phyloP scores from a whole-genome alignment of 2,888 invertebrate genomes.

The Dendrolimus houi region DNA sequence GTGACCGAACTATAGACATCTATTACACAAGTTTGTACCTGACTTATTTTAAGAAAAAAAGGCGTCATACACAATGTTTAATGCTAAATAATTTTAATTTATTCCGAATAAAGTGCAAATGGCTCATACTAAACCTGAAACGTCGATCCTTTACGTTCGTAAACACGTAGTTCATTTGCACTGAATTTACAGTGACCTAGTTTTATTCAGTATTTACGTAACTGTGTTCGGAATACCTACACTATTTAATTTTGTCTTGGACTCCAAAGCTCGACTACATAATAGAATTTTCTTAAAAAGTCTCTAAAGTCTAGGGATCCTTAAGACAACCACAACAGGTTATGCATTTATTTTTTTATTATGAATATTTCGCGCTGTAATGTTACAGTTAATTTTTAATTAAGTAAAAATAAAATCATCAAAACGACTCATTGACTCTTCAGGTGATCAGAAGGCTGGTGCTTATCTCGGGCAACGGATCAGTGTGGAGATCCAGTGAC shows the following conservation, averaged over 20 bases:
- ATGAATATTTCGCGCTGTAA: no score
- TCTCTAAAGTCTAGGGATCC: not conserved
- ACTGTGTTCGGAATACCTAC: constrained; percentile 2
- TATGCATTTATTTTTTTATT: no score
- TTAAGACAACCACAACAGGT: no score
- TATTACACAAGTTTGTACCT: no score
- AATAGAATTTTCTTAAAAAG: not conserved
- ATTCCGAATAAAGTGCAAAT: not conserved
- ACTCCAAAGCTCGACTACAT: not conserved
- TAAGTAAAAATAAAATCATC: no score
- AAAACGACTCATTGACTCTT: no score
- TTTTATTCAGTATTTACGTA: constrained; percentile 26
- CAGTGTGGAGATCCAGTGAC: no score
- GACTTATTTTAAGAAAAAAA: no score
- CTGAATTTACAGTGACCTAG: constrained; percentile 34
- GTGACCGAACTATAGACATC: no score
- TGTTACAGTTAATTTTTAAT: no score
- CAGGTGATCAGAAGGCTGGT: no score
- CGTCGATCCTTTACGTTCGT: constrained; percentile 16
- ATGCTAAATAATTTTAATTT: not conserved
- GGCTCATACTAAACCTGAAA: not conserved
- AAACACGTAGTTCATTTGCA: constrained; percentile 36
- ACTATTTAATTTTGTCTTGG: constrained; percentile 2
- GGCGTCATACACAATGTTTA: not conserved
- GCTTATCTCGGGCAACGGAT: no score